Conservation (phyloP, 2,113 vertebrate species). For the Grantiella picta region DNA sequence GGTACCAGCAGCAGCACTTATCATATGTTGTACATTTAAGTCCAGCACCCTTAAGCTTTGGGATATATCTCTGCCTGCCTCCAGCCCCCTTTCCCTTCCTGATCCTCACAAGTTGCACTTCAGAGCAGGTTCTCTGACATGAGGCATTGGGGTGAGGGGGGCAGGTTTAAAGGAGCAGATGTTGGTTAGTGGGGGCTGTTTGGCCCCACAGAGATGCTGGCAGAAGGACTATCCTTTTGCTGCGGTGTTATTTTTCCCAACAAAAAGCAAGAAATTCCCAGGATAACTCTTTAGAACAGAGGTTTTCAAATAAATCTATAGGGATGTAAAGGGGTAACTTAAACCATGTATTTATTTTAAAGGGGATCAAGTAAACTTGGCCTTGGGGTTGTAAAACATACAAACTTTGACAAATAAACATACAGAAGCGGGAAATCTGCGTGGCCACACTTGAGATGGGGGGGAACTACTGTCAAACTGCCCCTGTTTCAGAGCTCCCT, state of each 20-base stretch:
- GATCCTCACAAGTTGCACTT: background rate
- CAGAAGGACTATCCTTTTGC: background rate
- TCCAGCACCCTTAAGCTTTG: background rate
- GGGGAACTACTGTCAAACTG: background rate
- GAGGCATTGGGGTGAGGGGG: background rate
- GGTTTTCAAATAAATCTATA: background rate
- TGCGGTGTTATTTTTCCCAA: background rate
- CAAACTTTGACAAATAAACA: background rate
- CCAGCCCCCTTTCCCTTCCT: background rate
- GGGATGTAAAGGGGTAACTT: background rate
- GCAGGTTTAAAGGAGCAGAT: background rate
- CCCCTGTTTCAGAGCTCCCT: rapidly evolving
- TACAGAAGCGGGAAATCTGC: background rate
- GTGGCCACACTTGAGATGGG: rapidly evolving
- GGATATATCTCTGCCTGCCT: background rate
- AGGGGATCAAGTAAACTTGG: background rate
- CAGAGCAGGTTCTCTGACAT: background rate
- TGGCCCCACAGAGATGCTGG: background rate
- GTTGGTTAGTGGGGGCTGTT: background rate
- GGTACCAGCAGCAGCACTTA: background rate
- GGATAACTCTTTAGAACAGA: background rate
- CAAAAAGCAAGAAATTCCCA: background rate
- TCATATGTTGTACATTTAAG: background rate
- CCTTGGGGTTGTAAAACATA: background rate
- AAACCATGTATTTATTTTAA: background rate